These are phyloP conservation scores for Diplodus puntazzo DNA, from an alignment of 2,797 vertebrate genomes.

Conservation along the genomic window DNA sequence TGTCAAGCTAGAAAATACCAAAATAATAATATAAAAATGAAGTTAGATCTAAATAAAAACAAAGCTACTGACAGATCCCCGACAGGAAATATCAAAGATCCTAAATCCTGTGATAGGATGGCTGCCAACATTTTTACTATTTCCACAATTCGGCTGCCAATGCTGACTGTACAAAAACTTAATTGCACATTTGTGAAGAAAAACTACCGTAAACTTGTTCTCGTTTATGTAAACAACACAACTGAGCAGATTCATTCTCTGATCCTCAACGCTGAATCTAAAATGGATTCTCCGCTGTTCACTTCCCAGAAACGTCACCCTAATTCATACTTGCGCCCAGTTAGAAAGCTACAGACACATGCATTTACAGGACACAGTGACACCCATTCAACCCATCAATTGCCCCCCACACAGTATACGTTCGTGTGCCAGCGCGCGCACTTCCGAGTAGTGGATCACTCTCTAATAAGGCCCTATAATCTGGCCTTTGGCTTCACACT, in stretches of 20 bases:
- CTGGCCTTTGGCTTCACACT: constrained; percentile 76
- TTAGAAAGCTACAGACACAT: neutral
- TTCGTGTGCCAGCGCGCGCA: constrained; percentile 40
- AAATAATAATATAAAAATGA: neutral
- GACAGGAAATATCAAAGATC: neutral
- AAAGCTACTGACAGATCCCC: neutral
- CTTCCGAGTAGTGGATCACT: constrained; percentile 64
- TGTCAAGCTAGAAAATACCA: neutral
- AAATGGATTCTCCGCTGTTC: neutral
- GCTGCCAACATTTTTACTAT: neutral
- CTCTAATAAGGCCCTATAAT: constrained; percentile 76
- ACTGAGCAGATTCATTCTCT: neutral
- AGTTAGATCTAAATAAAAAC: neutral
- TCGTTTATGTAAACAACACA: neutral
- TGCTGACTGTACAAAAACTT: neutral
- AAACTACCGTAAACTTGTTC: neutral
- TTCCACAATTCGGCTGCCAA: constrained; percentile 1
- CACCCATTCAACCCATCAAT: constrained; percentile 18
- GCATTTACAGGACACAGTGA: neutral
- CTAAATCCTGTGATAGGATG: no score
- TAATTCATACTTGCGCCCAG: neutral
- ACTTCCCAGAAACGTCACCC: neutral
- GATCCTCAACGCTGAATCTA: neutral
- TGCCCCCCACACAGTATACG: neutral
- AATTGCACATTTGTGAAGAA: neutral